phyloP scores from a whole-genome alignment of 2,113 vertebrate species.

The Melanocharis versteri region DNA sequence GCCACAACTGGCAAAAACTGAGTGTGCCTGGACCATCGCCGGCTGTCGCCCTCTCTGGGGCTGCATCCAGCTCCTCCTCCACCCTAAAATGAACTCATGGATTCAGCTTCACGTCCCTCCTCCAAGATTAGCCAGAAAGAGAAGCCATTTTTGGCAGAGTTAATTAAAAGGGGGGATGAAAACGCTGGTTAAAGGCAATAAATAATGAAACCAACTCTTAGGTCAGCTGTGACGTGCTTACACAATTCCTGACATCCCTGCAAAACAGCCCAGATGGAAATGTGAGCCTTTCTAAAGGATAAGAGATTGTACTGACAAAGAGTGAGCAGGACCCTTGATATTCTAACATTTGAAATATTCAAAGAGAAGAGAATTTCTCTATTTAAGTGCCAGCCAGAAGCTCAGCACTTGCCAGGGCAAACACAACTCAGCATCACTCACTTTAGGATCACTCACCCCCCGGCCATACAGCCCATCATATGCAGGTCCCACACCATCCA shows the following conservation, averaged over 20 bases:
- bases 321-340: background rate
- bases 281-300: rapidly evolving
- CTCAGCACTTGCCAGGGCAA: background rate
- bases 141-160: background rate
- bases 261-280: background rate
- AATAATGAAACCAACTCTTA: background rate
- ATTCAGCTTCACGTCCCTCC: background rate
- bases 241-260: background rate
- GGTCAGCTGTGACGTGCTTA: background rate
- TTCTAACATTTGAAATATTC: background rate
- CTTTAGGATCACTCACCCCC: background rate
- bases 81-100: background rate
- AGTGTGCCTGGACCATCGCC: rapidly evolving
- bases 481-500: background rate
- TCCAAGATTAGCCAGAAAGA: background rate
- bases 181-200: background rate
- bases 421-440: background rate
- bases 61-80: background rate
- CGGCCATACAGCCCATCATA: background rate
- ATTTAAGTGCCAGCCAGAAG: background rate
- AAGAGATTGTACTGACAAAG: background rate
- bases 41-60: background rate
- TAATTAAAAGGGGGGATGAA: background rate
- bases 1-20: rapidly evolving
- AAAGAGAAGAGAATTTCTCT: background rate